Evolutionary conservation across 2,113 vertebrate genomes (phyloP).

Genomic region (Cebus imitator): DNA sequence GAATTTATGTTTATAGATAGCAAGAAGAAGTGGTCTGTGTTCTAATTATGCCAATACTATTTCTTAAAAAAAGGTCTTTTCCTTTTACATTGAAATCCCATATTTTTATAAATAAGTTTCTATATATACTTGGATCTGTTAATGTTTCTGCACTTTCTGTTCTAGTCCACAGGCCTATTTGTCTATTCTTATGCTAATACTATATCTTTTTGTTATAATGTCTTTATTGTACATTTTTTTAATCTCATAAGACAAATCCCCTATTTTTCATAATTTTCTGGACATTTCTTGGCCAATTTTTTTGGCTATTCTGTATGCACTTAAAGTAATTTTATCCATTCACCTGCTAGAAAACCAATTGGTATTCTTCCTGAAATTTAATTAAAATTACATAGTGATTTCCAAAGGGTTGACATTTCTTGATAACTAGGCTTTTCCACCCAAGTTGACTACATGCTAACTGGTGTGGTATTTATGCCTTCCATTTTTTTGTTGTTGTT

Average conservation of each 20-base stretch:
- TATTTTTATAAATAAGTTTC: neutral
- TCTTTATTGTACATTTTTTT: neutral
- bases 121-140: neutral
- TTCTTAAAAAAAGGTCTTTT: neutral
- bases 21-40: neutral
- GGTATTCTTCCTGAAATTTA: conserved; percentile 22
- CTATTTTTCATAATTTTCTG: neutral
- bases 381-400: neutral
- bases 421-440: neutral
- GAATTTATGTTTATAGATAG: neutral
- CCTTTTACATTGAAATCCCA: neutral
- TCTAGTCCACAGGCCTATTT: neutral
- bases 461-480: neutral
- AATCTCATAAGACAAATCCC: neutral
- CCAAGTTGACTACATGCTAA: neutral
- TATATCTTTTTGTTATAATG: conserved; percentile 4
- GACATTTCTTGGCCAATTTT: neutral
- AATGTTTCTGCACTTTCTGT: neutral
- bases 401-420: neutral
- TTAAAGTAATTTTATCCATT: neutral
- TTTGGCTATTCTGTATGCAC: conserved; percentile 17
- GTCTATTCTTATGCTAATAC: neutral
- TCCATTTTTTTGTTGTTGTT: neutral
- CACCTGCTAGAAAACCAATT: neutral
- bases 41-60: neutral